These are phyloP conservation scores for Hylaeus volcanicus DNA, from an alignment of 1,140 invertebrate species.

Conservation along the genomic window DNA sequence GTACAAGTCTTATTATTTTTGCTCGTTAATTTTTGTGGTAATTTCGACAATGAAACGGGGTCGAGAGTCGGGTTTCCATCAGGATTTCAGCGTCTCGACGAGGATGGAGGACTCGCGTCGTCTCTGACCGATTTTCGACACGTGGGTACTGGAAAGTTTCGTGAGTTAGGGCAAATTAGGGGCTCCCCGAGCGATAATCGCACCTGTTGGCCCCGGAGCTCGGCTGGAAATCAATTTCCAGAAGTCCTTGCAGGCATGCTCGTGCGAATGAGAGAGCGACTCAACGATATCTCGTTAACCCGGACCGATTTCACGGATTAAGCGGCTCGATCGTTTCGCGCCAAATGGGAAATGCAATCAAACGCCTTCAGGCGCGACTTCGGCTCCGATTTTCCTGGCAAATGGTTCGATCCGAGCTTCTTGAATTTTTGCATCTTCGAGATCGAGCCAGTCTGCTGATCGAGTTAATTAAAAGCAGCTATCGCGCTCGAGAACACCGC, in stretches of 20 bases:
- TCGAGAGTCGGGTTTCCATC: not conserved
- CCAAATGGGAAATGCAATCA: conserved; percentile 19
- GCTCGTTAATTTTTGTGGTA: no score
- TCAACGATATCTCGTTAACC: conserved; percentile 53
- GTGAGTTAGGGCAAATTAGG: conserved; percentile 14
- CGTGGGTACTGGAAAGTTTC: not conserved
- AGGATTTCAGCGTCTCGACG: not conserved
- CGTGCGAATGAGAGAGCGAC: conserved; percentile 4
- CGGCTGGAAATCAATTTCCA: conserved; percentile 53
- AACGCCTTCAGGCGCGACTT: conserved; percentile 14
- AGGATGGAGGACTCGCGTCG: not conserved
- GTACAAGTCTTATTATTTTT: no score
- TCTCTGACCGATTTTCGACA: not conserved
- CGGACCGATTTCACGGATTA: conserved; percentile 31
- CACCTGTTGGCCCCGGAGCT: conserved; percentile 37
- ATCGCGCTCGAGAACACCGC: no score
- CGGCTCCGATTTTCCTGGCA: not conserved
- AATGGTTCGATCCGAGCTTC: not conserved
- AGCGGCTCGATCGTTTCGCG: conserved; percentile 42
- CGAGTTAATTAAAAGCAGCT: no score
- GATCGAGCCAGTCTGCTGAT: not conserved
- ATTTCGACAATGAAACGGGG: not conserved
- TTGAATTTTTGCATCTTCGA: not conserved
- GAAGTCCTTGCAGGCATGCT: conserved; percentile 36
- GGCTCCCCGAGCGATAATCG: conserved; percentile 19